Base-by-base conservation (phyloP, 2,888 invertebrate species). In the Harmothoe impar region DNA sequence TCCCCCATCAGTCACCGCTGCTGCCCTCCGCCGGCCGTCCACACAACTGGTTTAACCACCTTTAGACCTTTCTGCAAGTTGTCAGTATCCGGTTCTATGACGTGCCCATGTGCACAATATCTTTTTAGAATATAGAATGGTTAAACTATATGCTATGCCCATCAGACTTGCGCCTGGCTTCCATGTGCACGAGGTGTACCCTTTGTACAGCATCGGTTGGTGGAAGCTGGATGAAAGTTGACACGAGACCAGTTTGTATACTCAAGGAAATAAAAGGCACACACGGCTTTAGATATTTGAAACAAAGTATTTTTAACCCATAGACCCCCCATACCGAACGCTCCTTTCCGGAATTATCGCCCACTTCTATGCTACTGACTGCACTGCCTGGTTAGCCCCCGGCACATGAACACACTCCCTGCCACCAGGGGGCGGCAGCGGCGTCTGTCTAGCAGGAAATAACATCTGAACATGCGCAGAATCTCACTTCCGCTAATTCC, bases 341-440 rank as follows among this genome's bases (percentile, higher is more conserved):
- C 72, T 29, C 25, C 25, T 72, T 72, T 17, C 72, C 15, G 29
- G 72, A 72, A 29, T 72, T 72, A 72, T 72, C 72, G 72, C 72
- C 29, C 29, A 29, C 72, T n/a, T n/a, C n/a, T 7, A n/a, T 72
- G 29, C 7, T 25, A 7, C 25, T 72, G 72, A 72, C 72, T 15
- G 31, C 72, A 72, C 0, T 23, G 72, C 72, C 72, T 62, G 31
- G 72, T 29, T 72, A 72, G 31, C 29, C 25, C 43, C 43, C 43
- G 43, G 43, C 72, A 29, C 15, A 15, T 29, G 20, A n/a, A 72
- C 25, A 29, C 72, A 23, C 29, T n/a, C 62, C 15, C 62, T 62
- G 62, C 62, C 62, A 10, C 15, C 15, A 15, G 20, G 62, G 7
- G 20, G 7, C 1, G 72, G 72, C 5, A 62, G n/a, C 20, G n/a